Evolutionary conservation across 1,140 invertebrate species (phyloP).

Genomic region (Macrocentrus cingulum): DNA sequence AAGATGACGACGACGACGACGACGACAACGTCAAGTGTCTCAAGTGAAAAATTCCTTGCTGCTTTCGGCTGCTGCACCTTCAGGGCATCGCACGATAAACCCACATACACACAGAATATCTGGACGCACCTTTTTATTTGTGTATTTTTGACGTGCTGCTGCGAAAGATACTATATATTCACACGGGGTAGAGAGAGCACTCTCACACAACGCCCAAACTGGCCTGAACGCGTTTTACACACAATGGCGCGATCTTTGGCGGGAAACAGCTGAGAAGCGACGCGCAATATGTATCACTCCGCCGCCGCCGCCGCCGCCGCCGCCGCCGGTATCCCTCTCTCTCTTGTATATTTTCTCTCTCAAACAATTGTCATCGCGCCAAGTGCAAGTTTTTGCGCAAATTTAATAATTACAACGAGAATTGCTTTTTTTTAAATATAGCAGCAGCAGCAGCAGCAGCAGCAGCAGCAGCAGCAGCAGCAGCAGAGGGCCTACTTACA

Average conservation of each 20-base stretch:
- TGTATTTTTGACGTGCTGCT: too few relatives aligned
- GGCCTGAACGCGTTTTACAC: slow-evolving; percentile 58
- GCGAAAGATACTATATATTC: too few relatives aligned
- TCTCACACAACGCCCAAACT: slow-evolving; percentile 49
- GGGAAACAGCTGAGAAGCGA: slow-evolving; percentile 67
- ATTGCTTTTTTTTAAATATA: slow-evolving; percentile 36
- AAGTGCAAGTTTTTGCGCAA: too few relatives aligned
- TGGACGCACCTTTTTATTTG: too few relatives aligned
- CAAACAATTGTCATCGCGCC: neutral
- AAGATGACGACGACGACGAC: too few relatives aligned
- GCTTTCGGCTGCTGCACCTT: too few relatives aligned
- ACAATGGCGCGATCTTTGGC: slow-evolving; percentile 66
- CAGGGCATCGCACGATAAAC: too few relatives aligned
- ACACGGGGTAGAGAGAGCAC: too few relatives aligned
- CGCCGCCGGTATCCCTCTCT: slow-evolving; percentile 27
- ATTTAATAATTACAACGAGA: too few relatives aligned
- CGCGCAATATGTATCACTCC: slow-evolving; percentile 53
- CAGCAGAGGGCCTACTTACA: slow-evolving; percentile 56
- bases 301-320: slow-evolving; percentile 46
- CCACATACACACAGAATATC: too few relatives aligned
- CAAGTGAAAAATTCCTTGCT: neutral
- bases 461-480: slow-evolving; percentile 46
- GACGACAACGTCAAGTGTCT: too few relatives aligned
- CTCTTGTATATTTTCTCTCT: too few relatives aligned
- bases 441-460: slow-evolving; percentile 46